phyloP scores from a whole-genome alignment of 1,140 invertebrate species.

The Hypsibius dujardini region DNA sequence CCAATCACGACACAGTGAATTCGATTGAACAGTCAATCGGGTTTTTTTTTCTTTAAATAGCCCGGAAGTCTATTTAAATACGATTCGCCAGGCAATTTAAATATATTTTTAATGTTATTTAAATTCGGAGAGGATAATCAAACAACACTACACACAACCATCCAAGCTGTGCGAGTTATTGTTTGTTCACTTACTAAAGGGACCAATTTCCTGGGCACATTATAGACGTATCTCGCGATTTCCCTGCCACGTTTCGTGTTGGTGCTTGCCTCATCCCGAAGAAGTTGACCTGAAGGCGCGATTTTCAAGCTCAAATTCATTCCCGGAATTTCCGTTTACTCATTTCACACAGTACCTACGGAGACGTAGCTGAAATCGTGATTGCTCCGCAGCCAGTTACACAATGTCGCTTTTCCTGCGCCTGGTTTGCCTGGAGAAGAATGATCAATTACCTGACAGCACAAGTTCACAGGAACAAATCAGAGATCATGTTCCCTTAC shows the following conservation, averaged over 20 bases:
- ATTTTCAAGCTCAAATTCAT: no score
- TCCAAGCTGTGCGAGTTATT: no score
- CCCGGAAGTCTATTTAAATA: no score
- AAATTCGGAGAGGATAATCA: no score
- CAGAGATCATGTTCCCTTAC: not conserved
- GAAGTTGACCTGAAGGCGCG: not conserved
- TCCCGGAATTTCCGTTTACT: no score
- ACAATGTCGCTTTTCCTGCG: not conserved
- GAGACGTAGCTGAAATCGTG: constrained; percentile 1
- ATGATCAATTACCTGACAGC: not conserved
- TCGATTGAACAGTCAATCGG: no score
- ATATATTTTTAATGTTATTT: no score
- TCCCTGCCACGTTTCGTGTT: not conserved
- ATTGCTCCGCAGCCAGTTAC: not conserved
- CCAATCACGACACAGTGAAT: no score
- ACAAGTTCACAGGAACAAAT: not conserved
- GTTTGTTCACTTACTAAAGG: no score
- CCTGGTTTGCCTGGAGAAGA: not conserved
- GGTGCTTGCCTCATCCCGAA: not conserved
- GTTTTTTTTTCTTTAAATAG: no score
- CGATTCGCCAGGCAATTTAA: no score
- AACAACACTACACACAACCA: no score
- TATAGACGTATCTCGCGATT: not conserved
- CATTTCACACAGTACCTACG: not conserved
- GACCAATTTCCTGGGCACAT: not conserved